phyloP scores from a whole-genome alignment of 2,797 vertebrate genomes.

The Coracias cyanogaster region DNA sequence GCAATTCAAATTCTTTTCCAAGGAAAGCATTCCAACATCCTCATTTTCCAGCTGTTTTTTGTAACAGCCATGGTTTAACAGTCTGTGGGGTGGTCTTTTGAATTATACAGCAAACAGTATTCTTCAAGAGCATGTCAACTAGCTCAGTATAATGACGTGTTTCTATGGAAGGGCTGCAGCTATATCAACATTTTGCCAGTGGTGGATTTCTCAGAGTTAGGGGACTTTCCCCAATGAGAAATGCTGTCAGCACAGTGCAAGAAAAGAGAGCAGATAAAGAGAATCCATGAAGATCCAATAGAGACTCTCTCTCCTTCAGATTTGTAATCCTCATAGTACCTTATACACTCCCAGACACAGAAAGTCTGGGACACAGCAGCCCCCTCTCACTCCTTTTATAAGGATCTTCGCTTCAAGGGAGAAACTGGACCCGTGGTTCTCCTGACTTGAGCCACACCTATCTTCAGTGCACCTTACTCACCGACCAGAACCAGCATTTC shows the following conservation, averaged over 20 bases:
- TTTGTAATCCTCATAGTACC: not conserved
- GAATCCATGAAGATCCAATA: not conserved
- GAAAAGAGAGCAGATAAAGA: not conserved
- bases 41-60: not conserved
- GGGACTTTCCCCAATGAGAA: not conserved
- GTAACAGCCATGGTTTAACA: not conserved
- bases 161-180: not conserved
- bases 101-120: conserved; percentile 3
- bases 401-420: not conserved
- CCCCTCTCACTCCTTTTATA: not conserved
- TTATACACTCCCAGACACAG: not conserved
- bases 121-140: not conserved
- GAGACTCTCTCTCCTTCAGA: not conserved
- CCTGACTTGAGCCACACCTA: not conserved
- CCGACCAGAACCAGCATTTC: not conserved
- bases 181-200: not conserved
- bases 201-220: not conserved
- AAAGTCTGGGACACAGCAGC: not conserved
- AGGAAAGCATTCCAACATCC: not conserved
- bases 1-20: not conserved
- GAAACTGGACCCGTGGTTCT: not conserved
- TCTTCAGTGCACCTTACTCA: not conserved
- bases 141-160: not conserved
- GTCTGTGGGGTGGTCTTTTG: not conserved
- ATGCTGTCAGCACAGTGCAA: not conserved